Evolutionary conservation across 2,113 vertebrate genomes (phyloP).

Genomic region (Motacilla tschutschensis): DNA sequence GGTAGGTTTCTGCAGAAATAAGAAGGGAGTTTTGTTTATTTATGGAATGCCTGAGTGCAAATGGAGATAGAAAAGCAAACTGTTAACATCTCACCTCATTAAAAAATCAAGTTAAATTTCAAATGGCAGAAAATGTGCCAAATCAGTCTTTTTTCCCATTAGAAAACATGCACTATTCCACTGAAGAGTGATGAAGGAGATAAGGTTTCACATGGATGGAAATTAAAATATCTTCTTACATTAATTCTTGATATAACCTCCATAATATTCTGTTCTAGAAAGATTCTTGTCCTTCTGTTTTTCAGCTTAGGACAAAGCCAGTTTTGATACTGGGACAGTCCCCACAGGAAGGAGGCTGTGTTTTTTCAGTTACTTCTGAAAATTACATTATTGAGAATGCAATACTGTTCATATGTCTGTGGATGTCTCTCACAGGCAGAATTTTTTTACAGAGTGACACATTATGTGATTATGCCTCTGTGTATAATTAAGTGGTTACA

Average conservation of each 20-base stretch:
- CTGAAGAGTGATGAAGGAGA: neutral
- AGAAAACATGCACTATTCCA: neutral
- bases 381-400: slow-evolving; percentile 6
- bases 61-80: neutral
- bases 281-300: neutral
- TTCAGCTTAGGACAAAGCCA: neutral
- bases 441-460: slow-evolving; percentile 41
- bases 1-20: neutral
- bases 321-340: neutral
- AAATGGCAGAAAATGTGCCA: neutral
- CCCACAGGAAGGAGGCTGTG: neutral
- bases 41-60: neutral
- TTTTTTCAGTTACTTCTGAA: neutral
- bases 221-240: neutral
- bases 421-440: slow-evolving; percentile 35
- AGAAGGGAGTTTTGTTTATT: neutral
- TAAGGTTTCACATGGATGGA: neutral
- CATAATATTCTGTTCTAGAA: neutral
- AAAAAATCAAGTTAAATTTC: neutral
- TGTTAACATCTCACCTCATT: neutral
- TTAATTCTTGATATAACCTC: neutral
- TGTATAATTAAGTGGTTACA: slow-evolving; percentile 66
- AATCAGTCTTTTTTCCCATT: neutral
- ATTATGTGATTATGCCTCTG: neutral
- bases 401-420: slow-evolving; percentile 46